Conservation (phyloP, 2,797 vertebrate genomes). For the Rhinoraja longicauda region DNA sequence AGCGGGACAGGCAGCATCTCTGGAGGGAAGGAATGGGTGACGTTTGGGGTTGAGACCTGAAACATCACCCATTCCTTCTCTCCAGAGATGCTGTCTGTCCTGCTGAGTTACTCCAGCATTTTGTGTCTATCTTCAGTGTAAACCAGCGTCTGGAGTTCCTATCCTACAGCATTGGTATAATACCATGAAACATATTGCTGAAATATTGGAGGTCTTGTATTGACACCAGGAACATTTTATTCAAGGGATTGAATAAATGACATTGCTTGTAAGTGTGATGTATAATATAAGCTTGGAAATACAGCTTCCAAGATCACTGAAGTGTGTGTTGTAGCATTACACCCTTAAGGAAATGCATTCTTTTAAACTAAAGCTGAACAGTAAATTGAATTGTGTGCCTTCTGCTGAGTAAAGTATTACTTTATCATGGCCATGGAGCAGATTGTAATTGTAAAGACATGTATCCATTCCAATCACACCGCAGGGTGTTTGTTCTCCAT, state of each 20-base stretch:
- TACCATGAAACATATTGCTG: not conserved
- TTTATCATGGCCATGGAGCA: not conserved
- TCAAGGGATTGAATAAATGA: not conserved
- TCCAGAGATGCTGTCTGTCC: no score
- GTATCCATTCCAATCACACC: not conserved
- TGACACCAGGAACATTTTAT: not conserved
- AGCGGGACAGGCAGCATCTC: no score
- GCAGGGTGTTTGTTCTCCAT: not conserved
- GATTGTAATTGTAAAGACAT: not conserved
- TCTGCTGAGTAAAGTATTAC: not conserved
- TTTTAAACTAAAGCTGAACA: not conserved
- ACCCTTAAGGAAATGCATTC: not conserved
- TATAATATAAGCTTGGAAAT: not conserved
- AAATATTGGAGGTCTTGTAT: not conserved
- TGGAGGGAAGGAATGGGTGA: no score
- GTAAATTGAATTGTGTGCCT: not conserved
- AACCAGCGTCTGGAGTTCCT: no score
- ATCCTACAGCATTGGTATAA: not conserved
- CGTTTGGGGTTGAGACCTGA: no score
- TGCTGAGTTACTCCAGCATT: no score
- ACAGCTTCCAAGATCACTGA: not conserved
- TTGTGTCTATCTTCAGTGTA: no score
- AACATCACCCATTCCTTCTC: no score
- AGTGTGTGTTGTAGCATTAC: not conserved
- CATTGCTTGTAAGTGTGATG: not conserved